Percentiles rank a stretch among this genome's conserved stretches.
Conservation (phyloP, 2,888 invertebrate genomes). For the Caenorhabditis sp. region DNA sequence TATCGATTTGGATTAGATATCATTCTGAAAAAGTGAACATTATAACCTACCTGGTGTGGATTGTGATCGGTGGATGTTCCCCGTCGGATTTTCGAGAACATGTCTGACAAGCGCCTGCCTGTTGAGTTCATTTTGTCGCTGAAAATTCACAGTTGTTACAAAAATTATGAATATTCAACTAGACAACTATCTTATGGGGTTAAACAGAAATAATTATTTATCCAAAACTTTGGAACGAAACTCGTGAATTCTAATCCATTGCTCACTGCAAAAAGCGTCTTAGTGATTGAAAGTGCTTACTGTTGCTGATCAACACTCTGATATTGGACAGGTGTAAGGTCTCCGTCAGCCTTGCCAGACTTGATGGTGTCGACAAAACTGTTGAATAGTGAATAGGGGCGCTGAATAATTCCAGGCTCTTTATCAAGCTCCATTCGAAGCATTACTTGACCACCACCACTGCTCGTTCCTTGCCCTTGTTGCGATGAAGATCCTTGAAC, state of each 20-base stretch:
- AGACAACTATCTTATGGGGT: not conserved
- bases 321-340: constrained; percentile 67
- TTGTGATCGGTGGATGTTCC: constrained; percentile 67
- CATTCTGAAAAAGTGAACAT: constrained; percentile 1
- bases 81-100: constrained; percentile 80
- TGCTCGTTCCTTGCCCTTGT: constrained; percentile 37
- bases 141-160: constrained; percentile 8
- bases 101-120: constrained; percentile 79
- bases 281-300: constrained; percentile 33
- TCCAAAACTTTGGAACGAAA: not conserved
- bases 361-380: constrained; percentile 83
- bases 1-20: not conserved
- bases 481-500: constrained; percentile 40
- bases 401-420: constrained; percentile 60
- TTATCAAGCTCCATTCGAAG: constrained; percentile 44
- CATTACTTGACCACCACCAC: constrained; percentile 57
- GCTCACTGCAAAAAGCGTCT: constrained; percentile 24
- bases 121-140: constrained; percentile 67
- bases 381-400: constrained; percentile 78
- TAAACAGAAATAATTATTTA: not conserved
- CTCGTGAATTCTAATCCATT: not conserved
- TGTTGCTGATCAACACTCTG: constrained; percentile 62
- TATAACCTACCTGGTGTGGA: constrained; percentile 65
- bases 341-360: constrained; percentile 81
- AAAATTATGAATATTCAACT: no score